Evolutionary conservation across 2,797 vertebrate genomes (phyloP).

Genomic region (Loris lydekkerianus): DNA sequence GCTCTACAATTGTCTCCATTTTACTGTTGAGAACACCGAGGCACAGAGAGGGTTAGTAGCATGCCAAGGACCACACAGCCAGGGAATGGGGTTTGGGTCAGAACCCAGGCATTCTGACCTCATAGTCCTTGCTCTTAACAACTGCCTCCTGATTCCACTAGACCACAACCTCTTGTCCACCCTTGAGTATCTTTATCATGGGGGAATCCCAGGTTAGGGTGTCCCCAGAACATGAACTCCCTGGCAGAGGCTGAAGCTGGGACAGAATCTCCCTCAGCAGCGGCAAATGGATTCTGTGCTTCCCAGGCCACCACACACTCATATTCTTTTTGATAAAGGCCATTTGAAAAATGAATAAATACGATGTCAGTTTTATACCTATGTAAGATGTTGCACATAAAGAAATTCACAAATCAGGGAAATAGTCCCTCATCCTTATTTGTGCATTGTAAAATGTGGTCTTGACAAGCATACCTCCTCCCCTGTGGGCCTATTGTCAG

Average conservation of each 20-base stretch:
- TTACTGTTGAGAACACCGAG: background rate
- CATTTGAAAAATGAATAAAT: conserved; percentile 62
- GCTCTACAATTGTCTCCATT: background rate
- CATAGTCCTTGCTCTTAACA: background rate
- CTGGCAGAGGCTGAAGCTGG: accelerated
- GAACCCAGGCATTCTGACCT: background rate
- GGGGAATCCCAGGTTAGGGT: background rate
- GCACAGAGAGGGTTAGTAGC: background rate
- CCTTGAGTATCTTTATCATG: background rate
- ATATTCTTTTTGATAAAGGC: background rate
- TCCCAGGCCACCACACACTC: background rate
- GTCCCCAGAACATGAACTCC: accelerated
- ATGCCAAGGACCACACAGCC: background rate
- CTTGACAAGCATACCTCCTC: background rate
- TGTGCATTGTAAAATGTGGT: background rate
- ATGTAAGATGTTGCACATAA: conserved; percentile 53
- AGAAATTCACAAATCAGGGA: conserved; percentile 64
- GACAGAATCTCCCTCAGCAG: too few relatives aligned
- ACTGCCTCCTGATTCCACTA: background rate
- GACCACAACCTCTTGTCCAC: too few relatives aligned
- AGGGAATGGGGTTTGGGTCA: background rate
- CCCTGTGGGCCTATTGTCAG: background rate
- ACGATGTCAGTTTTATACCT: conserved; percentile 47
- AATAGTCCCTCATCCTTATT: background rate
- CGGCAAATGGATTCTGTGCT: accelerated